Evolutionary conservation across 2,888 invertebrate genomes (phyloP).

Genomic region (Dicycla oo): DNA sequence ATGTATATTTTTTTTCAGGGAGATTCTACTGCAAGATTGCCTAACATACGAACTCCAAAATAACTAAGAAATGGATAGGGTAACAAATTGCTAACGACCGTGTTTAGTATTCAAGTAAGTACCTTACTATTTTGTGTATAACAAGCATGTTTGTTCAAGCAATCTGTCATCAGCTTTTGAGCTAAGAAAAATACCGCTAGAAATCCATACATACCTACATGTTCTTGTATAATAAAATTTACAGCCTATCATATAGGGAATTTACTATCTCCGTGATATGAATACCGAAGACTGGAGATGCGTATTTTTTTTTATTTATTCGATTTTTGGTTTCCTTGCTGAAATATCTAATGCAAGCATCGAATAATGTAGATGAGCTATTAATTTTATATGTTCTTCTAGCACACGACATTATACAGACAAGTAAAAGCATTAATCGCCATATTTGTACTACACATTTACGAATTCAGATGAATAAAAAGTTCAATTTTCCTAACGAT

Average conservation of each 20-base stretch:
- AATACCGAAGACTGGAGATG: conserved; percentile 32
- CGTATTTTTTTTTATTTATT: conserved; percentile 27
- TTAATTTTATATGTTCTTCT: background rate
- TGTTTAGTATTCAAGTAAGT: background rate
- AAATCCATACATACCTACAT: conserved; percentile 11
- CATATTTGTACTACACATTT: background rate
- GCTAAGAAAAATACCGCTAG: conserved; percentile 31
- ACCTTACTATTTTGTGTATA: background rate
- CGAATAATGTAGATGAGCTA: background rate
- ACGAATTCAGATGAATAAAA: background rate
- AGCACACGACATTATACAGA: background rate
- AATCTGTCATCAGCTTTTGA: conserved; percentile 10
- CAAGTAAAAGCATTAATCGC: background rate
- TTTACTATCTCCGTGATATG: conserved; percentile 55
- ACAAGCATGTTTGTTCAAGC: background rate
- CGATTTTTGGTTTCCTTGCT: background rate
- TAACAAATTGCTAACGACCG: background rate
- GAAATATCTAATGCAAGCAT: background rate
- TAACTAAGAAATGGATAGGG: background rate
- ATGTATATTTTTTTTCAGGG: background rate
- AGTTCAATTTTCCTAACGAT: background rate
- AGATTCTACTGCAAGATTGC: background rate
- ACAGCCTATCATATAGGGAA: conserved; percentile 41
- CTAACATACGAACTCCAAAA: background rate
- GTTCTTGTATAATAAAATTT: conserved; percentile 49